Conservation (phyloP, 2,888 invertebrate species). For the Eristalinus sepulchralis region DNA sequence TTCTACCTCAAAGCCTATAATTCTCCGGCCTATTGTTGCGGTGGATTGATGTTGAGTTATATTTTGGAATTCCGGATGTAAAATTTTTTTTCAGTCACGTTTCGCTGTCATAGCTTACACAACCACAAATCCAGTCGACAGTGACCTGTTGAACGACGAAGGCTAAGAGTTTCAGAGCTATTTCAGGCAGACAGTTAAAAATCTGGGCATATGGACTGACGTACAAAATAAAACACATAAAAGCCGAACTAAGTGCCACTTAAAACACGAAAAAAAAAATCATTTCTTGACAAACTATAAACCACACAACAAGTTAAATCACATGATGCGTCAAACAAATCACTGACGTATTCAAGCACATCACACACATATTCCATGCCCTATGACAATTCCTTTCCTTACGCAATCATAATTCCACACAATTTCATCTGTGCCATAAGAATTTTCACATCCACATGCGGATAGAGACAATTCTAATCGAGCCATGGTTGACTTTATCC, state of each 20-base stretch:
- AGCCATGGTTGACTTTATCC: conserved; percentile 63
- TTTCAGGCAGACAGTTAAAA: too few species aligned
- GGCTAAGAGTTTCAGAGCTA: too few species aligned
- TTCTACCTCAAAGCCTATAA: too few species aligned
- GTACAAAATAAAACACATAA: background rate
- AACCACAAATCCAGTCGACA: too few species aligned
- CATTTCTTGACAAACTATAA: background rate
- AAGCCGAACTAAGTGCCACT: background rate
- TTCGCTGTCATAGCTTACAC: too few species aligned
- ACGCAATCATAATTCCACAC: background rate
- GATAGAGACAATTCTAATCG: conserved; percentile 26
- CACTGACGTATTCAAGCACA: background rate
- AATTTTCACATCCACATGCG: background rate
- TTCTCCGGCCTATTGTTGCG: too few species aligned
- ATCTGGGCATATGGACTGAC: too few species aligned
- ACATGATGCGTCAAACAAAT: background rate
- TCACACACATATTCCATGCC: background rate
- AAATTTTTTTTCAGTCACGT: too few species aligned
- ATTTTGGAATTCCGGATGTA: too few species aligned
- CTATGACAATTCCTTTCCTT: background rate
- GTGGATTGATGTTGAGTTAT: too few species aligned
- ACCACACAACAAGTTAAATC: background rate
- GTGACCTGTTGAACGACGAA: too few species aligned
- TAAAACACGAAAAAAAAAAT: background rate
- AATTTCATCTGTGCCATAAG: background rate